Evolutionary conservation across 2,113 vertebrate species (phyloP).

Genomic region (Antigone vipio): DNA sequence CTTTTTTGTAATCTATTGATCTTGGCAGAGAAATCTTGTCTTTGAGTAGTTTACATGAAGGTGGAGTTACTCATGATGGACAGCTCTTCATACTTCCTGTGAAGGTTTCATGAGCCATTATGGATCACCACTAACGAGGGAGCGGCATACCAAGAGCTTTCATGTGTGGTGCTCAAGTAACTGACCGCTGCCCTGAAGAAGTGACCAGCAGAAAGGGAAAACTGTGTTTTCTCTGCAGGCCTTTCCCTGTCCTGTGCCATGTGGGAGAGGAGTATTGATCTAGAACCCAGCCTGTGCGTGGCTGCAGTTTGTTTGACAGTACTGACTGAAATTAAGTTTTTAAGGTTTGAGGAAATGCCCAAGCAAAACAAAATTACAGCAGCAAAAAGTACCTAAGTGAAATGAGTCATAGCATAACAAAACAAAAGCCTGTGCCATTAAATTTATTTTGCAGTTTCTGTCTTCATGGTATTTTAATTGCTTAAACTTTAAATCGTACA

Average conservation of each 20-base stretch:
- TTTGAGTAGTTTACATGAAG: neutral
- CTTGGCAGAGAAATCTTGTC: neutral
- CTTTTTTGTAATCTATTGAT: neutral
- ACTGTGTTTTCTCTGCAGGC: neutral
- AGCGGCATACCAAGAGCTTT: neutral
- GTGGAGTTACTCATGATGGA: neutral
- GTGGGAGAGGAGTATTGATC: rapidly evolving
- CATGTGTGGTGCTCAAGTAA: neutral
- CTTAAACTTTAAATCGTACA: neutral
- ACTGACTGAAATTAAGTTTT: neutral
- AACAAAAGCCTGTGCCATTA: neutral
- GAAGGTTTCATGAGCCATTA: neutral
- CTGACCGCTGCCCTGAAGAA: neutral
- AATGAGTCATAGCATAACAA: neutral
- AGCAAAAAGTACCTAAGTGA: neutral
- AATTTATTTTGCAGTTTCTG: neutral
- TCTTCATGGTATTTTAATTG: neutral
- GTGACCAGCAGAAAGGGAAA: neutral
- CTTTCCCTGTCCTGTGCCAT: neutral
- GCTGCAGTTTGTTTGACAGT: neutral
- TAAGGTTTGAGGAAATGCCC: neutral
- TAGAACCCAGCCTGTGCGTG: neutral
- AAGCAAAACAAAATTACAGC: neutral
- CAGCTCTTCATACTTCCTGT: neutral
- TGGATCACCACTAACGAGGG: neutral